Percentiles rank a stretch among this genome's conserved stretches.
These are phyloP conservation scores for Athalia rosae DNA, from an alignment of 2,888 invertebrate genomes.

Conservation along the genomic window DNA sequence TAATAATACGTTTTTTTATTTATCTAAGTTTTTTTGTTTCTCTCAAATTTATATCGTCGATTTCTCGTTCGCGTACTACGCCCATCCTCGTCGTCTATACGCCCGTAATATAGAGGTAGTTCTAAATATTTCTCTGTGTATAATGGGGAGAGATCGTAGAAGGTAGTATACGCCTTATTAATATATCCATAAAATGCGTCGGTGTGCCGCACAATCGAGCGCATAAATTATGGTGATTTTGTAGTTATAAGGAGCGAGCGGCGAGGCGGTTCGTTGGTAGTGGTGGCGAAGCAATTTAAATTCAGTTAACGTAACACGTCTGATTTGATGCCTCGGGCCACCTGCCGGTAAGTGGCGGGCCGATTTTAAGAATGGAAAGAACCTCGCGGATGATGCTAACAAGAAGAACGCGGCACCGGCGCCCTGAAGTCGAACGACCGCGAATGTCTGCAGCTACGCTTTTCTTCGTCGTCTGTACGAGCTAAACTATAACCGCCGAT, in stretches of 20 bases:
- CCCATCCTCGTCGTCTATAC: too few species aligned
- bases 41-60: too few species aligned
- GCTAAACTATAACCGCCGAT: constrained; percentile 18
- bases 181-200: constrained; percentile 10
- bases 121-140: too few species aligned
- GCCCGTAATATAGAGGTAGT: too few species aligned
- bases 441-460: constrained; percentile 46
- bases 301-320: constrained; percentile 71
- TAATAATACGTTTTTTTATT: too few species aligned
- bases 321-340: constrained; percentile 68
- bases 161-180: background rate
- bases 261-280: constrained; percentile 49
- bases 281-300: constrained; percentile 66
- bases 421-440: constrained; percentile 47
- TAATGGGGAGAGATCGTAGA: too few species aligned
- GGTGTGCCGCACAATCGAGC: constrained; percentile 68
- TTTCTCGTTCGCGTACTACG: too few species aligned
- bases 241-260: constrained; percentile 48
- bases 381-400: constrained; percentile 35
- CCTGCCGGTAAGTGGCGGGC: constrained; percentile 66
- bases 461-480: background rate
- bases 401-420: constrained; percentile 15
- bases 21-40: too few species aligned
- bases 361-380: constrained; percentile 64
- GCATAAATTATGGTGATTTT: constrained; percentile 72